These are phyloP conservation scores for Hypotaenidia philippensis DNA, from an alignment of 2,797 vertebrate genomes.

Conservation along the genomic window DNA sequence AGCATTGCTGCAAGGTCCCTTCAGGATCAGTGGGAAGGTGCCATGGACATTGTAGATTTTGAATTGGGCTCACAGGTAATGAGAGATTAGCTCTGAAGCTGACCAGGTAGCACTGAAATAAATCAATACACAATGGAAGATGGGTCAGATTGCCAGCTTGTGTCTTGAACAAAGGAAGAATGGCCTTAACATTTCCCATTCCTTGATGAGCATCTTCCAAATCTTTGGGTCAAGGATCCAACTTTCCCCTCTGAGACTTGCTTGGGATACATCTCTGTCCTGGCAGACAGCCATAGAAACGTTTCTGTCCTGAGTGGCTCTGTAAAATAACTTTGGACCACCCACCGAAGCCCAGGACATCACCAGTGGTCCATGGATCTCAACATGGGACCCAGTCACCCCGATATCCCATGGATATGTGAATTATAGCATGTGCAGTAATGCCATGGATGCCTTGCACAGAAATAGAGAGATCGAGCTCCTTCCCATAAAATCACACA, in stretches of 20 bases:
- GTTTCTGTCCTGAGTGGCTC: background rate
- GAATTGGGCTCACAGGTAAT: background rate
- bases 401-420: background rate
- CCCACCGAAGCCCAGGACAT: background rate
- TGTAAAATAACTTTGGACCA: background rate
- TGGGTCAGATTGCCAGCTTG: background rate
- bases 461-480: background rate
- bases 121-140: background rate
- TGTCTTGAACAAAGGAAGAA: background rate
- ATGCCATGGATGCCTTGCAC: background rate
- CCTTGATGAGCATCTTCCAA: background rate
- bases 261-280: background rate
- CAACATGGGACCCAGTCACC: background rate
- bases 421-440: background rate
- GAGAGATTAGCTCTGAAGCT: background rate
- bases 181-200: background rate
- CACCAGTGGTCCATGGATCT: background rate
- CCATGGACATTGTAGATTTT: background rate
- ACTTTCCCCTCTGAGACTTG: background rate
- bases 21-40: background rate
- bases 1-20: background rate
- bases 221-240: background rate
- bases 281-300: background rate
- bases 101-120: background rate
- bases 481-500: constrained; percentile 17